A percentile compares a stretch with the other conserved stretches of the same genome.
Evolutionary conservation across 1,140 invertebrate genomes (phyloP).

Genomic region (Chironomus striatipennis): DNA sequence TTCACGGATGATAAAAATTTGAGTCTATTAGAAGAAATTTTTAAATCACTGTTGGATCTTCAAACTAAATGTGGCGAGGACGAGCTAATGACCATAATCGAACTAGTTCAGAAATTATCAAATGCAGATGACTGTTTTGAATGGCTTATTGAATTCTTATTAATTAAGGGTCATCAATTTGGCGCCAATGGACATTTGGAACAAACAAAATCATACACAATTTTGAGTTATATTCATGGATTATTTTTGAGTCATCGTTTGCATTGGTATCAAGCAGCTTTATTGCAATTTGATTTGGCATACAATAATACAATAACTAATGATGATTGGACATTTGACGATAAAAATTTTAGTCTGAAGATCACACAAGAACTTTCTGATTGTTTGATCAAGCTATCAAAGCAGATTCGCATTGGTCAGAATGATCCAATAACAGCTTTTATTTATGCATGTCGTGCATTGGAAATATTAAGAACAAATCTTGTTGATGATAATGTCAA

Average conservation of each 20-base stretch:
- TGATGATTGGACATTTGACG: background rate
- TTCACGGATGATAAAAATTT: background rate
- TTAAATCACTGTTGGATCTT: background rate
- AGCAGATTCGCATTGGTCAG: background rate
- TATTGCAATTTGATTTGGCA: background rate
- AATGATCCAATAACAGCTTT: background rate
- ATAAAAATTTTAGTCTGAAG: background rate
- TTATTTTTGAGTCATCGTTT: background rate
- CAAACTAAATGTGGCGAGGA: background rate
- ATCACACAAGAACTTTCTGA: background rate
- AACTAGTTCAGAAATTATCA: background rate
- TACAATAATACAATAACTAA: background rate
- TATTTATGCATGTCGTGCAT: background rate
- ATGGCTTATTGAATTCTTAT: background rate
- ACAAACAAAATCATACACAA: background rate
- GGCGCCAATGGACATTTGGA: background rate
- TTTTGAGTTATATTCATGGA: background rate
- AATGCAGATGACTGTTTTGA: background rate
- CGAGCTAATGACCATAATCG: background rate
- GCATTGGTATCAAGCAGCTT: background rate
- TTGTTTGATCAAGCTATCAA: background rate
- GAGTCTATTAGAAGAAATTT: background rate
- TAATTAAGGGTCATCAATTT: background rate
- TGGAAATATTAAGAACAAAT: background rate
- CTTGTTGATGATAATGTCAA: background rate